Base-by-base conservation (phyloP, 2,888 invertebrate genomes). In the Gastracanthus pulcherrimus region DNA sequence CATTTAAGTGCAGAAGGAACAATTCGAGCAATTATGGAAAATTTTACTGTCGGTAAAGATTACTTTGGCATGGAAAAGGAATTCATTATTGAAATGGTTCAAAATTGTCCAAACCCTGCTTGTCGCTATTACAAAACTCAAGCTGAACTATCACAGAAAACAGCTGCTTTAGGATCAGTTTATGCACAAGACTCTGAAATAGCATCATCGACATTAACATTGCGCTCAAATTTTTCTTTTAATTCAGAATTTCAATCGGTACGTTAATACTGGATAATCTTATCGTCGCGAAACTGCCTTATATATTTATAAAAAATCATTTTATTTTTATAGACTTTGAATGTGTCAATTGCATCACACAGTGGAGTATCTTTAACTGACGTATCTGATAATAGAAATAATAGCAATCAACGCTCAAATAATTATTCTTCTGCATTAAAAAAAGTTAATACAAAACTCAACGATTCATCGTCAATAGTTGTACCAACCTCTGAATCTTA, bases 11-110 rank as follows among this genome's bases (percentile, higher is more conserved):
- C 97, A 72, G 97, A 97, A 91, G 96, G 96, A 45, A 97, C 97
- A 16, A 96, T 97, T 45, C 93, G 97, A 90, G 96, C 97, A 75
- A 97, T 96, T 38, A 96, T 97, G 92, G 97, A 97, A 89, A 96
- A 96, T 2, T 97, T 97, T 87, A 96, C 97, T 84, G 96, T 97
- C 89, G 96, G 96, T 11, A 92, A 96, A 80, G 96, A 96, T 89
- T 95, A 95, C 89, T 96, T 96, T 92, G 96, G 96, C 70, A 97
- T 97, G 97, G 97, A 97, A 90, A 97, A 97, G 87, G 97, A 97
- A 88, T 97, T 97, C 87, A 97, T 97, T 70, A 94, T 97, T 76
- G 97, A 97, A 92, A 97, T 97, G 34, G 96, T 97, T 19, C 97
- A 97, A 89, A 97, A 97, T 86, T 97, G 97, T 87, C 97, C 97